phyloP scores from a whole-genome alignment of 2,888 invertebrate genomes.

The Zootermopsis nevadensis region DNA sequence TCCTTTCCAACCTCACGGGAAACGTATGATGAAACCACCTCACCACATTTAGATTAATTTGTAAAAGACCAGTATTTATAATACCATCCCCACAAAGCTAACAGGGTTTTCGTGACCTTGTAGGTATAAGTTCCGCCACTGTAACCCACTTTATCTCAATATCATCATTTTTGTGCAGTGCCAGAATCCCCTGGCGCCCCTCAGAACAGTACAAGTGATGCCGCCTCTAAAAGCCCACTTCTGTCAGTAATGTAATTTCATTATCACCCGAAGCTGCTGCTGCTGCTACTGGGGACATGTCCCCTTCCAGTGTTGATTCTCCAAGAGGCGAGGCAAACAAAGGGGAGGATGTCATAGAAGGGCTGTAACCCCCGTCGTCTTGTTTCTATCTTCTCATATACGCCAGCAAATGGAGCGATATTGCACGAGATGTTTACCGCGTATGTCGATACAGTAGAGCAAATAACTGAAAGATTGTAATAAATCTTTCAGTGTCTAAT shows the following conservation, averaged over 20 bases:
- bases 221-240: constrained; percentile 46
- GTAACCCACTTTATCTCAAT: constrained; percentile 9
- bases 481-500: neutral
- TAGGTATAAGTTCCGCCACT: neutral
- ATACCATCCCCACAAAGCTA: too few relatives aligned
- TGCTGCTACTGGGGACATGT: neutral
- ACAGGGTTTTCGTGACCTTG: neutral
- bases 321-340: constrained; percentile 18
- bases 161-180: neutral
- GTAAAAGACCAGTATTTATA: too few relatives aligned
- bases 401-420: constrained; percentile 1
- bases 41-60: too few relatives aligned
- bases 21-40: too few relatives aligned
- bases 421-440: neutral
- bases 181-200: neutral
- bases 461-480: constrained; percentile 3
- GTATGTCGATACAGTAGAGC: constrained; percentile 2
- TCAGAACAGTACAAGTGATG: neutral
- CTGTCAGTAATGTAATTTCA: constrained; percentile 39
- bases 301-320: constrained; percentile 2
- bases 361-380: too few relatives aligned
- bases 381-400: too few relatives aligned
- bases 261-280: constrained; percentile 26
- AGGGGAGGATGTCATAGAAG: neutral
- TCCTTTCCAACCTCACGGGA: too few relatives aligned